Conservation (phyloP, 2,888 invertebrate genomes). For the Patella pellucida region DNA sequence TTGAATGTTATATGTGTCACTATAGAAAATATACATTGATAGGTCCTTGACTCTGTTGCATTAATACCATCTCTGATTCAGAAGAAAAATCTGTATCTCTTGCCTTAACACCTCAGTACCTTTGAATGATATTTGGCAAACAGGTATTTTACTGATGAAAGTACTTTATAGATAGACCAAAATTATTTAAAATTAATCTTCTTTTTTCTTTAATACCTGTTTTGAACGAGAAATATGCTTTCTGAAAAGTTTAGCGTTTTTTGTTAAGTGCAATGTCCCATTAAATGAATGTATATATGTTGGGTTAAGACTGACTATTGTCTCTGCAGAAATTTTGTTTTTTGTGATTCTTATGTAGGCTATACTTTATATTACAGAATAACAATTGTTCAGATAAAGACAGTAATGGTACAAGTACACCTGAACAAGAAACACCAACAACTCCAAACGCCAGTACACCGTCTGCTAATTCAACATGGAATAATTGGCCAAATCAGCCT, state of each 20-base stretch:
- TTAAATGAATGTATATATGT: not conserved
- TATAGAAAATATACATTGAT: no score
- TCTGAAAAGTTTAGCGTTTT: no score
- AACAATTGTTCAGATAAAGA: slow-evolving; percentile 28
- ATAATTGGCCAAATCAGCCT: slow-evolving; percentile 66
- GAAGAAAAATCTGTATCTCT: no score
- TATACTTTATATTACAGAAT: slow-evolving; percentile 11
- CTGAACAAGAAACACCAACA: slow-evolving; percentile 68
- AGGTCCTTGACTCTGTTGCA: no score
- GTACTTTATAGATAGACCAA: not conserved
- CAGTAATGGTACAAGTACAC: slow-evolving; percentile 46
- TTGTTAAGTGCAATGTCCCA: no score
- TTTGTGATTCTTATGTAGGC: not conserved
- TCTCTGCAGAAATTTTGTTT: not conserved
- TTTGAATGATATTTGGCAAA: no score
- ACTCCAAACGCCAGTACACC: slow-evolving; percentile 74
- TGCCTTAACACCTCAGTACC: no score
- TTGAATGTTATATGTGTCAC: no score
- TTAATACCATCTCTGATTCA: no score
- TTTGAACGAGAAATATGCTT: no score
- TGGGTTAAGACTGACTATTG: not conserved
- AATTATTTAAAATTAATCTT: not conserved
- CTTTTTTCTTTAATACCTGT: no score
- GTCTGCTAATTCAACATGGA: slow-evolving; percentile 68
- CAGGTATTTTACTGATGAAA: not conserved